A percentile compares a stretch with the other conserved stretches of the same genome.
Conservation (phyloP, 2,888 invertebrate species). For the Piscicola geometra region DNA sequence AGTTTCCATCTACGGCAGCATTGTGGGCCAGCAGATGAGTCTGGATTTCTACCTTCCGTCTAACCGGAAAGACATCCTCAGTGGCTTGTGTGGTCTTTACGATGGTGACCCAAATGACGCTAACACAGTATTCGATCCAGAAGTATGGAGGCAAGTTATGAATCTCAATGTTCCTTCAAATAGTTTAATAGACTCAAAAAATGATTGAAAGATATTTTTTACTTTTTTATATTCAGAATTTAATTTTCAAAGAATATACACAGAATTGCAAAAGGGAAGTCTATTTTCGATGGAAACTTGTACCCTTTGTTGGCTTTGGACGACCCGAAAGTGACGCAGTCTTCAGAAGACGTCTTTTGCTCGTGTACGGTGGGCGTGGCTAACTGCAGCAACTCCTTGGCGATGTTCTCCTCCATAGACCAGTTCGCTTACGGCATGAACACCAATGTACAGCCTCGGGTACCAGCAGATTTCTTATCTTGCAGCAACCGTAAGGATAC, state of each 20-base stretch:
- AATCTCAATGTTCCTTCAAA: too few species aligned
- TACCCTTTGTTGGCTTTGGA: neutral
- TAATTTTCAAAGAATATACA: too few species aligned
- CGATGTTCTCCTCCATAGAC: conserved; percentile 18
- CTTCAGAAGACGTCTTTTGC: conserved; percentile 13
- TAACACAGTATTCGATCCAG: neutral
- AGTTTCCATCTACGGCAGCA: conserved; percentile 23
- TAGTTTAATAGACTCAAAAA: too few species aligned
- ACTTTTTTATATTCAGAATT: too few species aligned
- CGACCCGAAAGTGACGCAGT: neutral
- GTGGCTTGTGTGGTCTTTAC: conserved; percentile 24
- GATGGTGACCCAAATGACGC: conserved; percentile 9
- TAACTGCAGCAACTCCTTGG: neutral
- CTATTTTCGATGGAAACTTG: conserved; percentile 32
- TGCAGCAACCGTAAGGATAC: neutral
- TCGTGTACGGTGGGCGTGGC: conserved; percentile 13
- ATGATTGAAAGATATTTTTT: too few species aligned
- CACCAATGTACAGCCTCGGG: conserved; percentile 6
- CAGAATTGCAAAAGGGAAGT: conserved; percentile 11
- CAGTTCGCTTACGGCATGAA: conserved; percentile 19
- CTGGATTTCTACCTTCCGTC: conserved; percentile 20
- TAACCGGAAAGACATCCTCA: neutral
- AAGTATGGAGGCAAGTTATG: conserved; percentile 31
- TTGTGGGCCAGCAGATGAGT: conserved; percentile 30
- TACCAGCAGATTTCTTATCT: conserved; percentile 9